Conservation (phyloP, 2,113 vertebrate genomes). For the Pomatostomus ruficeps region DNA sequence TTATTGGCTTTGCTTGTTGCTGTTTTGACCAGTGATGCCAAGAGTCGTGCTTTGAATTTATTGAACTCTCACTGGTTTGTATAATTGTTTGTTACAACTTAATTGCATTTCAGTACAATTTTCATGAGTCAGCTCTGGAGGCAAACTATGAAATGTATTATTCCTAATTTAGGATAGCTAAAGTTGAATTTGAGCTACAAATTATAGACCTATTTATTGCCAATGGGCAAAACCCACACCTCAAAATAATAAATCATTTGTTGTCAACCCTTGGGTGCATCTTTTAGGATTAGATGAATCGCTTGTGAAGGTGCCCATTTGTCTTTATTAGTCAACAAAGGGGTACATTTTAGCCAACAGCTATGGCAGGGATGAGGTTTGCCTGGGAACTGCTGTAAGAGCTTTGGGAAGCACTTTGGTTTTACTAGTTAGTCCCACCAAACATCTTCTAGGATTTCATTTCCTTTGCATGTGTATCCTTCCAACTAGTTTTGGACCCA, state of each 20-base stretch:
- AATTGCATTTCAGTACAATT: constrained; percentile 3
- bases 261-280: background rate
- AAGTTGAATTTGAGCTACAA: background rate
- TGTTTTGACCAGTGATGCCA: background rate
- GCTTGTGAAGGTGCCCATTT: background rate
- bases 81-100: constrained; percentile 34
- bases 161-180: background rate
- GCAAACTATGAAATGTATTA: constrained; percentile 1
- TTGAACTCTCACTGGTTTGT: constrained; percentile 14
- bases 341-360: background rate
- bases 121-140: constrained; percentile 7
- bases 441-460: background rate
- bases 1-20: constrained; percentile 10
- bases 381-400: background rate
- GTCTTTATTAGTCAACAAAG: background rate
- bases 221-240: background rate
- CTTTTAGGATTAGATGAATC: background rate
- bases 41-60: constrained; percentile 11
- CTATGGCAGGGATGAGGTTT: background rate
- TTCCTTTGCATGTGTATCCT: background rate
- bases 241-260: background rate
- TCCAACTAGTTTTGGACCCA: background rate
- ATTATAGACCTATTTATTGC: background rate
- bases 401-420: background rate
- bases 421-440: background rate